These are phyloP conservation scores for Gymnarchus niloticus DNA, from an alignment of 2,113 vertebrate genomes.

Conservation along the genomic window DNA sequence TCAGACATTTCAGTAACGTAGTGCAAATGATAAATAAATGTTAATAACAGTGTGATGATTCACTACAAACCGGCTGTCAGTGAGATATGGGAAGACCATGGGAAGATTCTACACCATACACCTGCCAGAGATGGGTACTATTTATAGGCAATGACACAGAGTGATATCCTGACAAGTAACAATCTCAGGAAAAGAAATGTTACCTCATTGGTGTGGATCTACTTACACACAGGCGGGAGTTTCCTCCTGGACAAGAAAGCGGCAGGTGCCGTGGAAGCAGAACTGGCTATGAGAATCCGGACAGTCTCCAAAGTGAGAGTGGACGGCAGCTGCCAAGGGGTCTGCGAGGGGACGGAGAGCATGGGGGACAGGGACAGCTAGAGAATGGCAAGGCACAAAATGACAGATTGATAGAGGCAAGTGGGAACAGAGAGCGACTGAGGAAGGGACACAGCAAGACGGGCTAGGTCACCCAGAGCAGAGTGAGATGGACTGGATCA, in stretches of 20 bases:
- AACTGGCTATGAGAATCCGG: constrained; percentile 76
- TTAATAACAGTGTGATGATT: neutral
- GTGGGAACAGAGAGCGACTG: neutral
- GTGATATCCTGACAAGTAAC: too few species aligned
- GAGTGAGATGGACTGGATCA: neutral
- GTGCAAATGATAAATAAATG: neutral
- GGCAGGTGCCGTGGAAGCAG: constrained; percentile 84
- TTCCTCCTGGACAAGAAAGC: constrained; percentile 78
- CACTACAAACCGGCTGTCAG: neutral
- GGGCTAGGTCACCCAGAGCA: too few species aligned
- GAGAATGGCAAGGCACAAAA: too few species aligned
- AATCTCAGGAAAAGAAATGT: neutral
- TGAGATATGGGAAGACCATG: neutral
- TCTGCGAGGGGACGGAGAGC: constrained; percentile 50
- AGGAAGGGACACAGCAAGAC: neutral
- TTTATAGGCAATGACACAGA: too few species aligned
- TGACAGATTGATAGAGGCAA: too few species aligned
- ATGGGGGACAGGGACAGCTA: neutral
- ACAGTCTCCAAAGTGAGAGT: constrained; percentile 80
- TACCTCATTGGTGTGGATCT: neutral
- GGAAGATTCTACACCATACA: neutral
- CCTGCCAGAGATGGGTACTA: neutral
- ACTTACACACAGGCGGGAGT: constrained; percentile 82
- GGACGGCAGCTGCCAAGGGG: constrained; percentile 74
- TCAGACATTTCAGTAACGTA: neutral